Evolutionary conservation across 2,797 vertebrate genomes (phyloP).

Genomic region (Epinephelus malabaricus): DNA sequence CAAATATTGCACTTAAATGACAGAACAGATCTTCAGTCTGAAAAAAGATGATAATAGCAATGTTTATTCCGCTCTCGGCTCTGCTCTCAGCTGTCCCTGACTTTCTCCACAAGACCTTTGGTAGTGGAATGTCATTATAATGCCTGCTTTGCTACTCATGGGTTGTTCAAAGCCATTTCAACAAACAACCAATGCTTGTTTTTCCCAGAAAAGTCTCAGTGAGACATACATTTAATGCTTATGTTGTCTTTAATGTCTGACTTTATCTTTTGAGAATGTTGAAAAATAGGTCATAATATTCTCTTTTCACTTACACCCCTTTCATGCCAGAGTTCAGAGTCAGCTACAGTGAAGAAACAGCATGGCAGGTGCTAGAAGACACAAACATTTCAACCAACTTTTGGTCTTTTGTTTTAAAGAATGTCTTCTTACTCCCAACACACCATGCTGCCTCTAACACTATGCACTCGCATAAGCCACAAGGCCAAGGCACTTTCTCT

Average conservation of each 20-base stretch:
- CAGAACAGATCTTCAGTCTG: not conserved
- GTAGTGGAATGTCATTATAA: not conserved
- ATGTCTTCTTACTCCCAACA: conserved; percentile 2
- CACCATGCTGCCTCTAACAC: conserved; percentile 6
- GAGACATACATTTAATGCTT: not conserved
- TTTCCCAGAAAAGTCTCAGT: not conserved
- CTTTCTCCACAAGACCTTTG: not conserved
- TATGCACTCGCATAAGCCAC: conserved; percentile 27
- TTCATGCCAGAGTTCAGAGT: not conserved
- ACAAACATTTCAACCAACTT: not conserved
- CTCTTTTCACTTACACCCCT: not conserved
- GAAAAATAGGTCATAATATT: conserved; percentile 1
- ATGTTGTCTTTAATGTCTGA: not conserved
- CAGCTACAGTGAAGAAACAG: conserved; percentile 5
- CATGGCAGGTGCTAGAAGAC: conserved; percentile 15
- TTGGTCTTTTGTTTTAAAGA: conserved; percentile 28
- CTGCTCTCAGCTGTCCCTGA: not conserved
- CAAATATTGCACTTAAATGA: not conserved
- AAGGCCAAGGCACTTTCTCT: conserved; percentile 31
- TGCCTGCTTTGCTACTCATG: not conserved
- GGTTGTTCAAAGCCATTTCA: not conserved
- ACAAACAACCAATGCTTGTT: not conserved
- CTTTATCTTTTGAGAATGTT: not conserved
- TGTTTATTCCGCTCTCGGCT: not conserved
- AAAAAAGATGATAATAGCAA: not conserved